A percentile compares a stretch with the other conserved stretches of the same genome.
phyloP scores from a whole-genome alignment of 2,797 vertebrate species.

The Ciconia nigra region DNA sequence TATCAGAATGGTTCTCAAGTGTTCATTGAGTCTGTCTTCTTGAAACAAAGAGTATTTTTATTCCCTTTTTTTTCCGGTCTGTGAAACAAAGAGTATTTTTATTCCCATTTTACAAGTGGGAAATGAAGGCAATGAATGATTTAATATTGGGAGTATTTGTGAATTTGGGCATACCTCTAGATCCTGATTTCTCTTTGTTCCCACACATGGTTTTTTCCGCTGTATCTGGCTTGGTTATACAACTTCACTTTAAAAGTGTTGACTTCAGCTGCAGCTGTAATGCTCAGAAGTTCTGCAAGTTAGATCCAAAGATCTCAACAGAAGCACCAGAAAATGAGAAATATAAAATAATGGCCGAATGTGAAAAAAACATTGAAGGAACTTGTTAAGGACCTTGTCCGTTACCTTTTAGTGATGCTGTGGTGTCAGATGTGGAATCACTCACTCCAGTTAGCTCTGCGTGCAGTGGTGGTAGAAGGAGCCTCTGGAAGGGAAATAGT shows the following conservation, averaged over 20 bases:
- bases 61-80: neutral
- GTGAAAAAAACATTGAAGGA: neutral
- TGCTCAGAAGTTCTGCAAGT: neutral
- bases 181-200: neutral
- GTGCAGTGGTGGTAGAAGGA: neutral
- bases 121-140: neutral
- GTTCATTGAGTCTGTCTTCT: neutral
- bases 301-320: neutral
- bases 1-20: neutral
- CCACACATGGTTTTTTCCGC: fast-evolving
- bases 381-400: neutral
- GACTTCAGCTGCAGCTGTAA: neutral
- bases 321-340: neutral
- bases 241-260: neutral
- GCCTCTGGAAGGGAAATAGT: neutral
- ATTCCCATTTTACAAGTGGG: neutral
- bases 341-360: neutral
- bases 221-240: neutral
- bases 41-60: neutral
- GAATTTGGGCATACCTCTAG: neutral
- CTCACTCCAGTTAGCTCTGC: neutral
- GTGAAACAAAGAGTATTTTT: neutral
- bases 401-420: neutral
- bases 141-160: neutral
- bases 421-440: neutral